phyloP scores from a whole-genome alignment of 2,797 vertebrate genomes.

The Leptoclinus maculatus region DNA sequence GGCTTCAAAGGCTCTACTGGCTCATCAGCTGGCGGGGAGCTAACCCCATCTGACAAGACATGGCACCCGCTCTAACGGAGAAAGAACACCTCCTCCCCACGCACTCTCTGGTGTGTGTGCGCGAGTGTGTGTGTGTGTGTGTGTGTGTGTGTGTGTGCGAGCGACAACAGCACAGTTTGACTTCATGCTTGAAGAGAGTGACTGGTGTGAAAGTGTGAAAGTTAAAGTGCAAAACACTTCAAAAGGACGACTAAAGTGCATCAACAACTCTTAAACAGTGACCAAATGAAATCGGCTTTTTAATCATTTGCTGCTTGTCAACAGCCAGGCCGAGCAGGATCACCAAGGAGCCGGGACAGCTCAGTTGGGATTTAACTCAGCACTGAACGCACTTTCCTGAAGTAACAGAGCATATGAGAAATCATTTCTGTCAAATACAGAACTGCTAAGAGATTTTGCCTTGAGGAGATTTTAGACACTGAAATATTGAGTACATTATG shows the following conservation, averaged over 20 bases:
- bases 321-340: background rate
- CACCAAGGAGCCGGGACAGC: background rate
- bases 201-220: conserved; percentile 36
- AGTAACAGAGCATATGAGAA: conserved; percentile 2
- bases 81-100: conserved; percentile 53
- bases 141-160: background rate
- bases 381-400: conserved; percentile 4
- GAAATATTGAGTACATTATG: conserved; percentile 41
- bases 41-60: conserved; percentile 80
- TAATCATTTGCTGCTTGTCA: conserved; percentile 42
- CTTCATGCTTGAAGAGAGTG: conserved; percentile 40
- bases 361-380: background rate
- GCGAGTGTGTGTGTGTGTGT: conserved; percentile 7
- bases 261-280: conserved; percentile 24
- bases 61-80: conserved; percentile 68
- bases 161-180: conserved; percentile 23
- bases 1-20: conserved; percentile 74
- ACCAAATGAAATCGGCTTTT: conserved; percentile 46
- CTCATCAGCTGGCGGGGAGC: conserved; percentile 67
- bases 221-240: conserved; percentile 42
- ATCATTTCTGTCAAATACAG: conserved; percentile 21
- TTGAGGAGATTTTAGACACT: conserved; percentile 4
- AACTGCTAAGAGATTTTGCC: conserved; percentile 17
- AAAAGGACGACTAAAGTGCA: background rate
- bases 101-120: conserved; percentile 13